Base-by-base conservation (phyloP, 2,888 invertebrate genomes). In the Platypus cylindrus region DNA sequence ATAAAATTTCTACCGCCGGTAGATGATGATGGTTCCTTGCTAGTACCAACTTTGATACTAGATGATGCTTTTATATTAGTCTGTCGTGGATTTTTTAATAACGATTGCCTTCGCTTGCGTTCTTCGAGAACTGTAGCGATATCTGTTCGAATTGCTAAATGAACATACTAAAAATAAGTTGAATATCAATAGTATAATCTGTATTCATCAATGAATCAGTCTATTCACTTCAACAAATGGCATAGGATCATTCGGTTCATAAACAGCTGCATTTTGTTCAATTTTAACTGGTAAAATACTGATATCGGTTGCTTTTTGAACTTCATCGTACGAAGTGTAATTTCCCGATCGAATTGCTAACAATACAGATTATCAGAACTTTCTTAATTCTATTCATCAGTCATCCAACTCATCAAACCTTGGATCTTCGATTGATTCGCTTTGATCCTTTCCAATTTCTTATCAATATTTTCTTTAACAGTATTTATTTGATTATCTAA, bases 261-360 rank as follows among this genome's bases (percentile, higher is more conserved):
- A 30, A n/a, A 36, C 37, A 1, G 9, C 9, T 11, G 30, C 28
- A 1, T 17, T 15, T n/a, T 28, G 14, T 9, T 20, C 30, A 13
- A 12, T 5, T 22, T 36, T 39, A 5, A 20, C 18, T 3, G 42
- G 42, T 8, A 39, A 8, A 5, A 43, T 17, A 14, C 37, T 30
- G 17, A 40, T 29, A 12, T 43, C 33, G 14, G 26, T 14, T 12
- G 17, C 29, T 11, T 32, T 16, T 8, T 15, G 26, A 3, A 25
- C 16, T n/a, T 43, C 40, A 20, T 43, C 40, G 22, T 40, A 43
- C 11, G 36, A 13, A 24, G 31, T 34, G 27, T 43, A 43, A 20
- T 43, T 36, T 5, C 40, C 27, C 4, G 14, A 13, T 12, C 27
- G 13, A 12, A 27, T 27, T 14, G 13, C 27, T 27, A 5, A 14